These are phyloP conservation scores for Onychomys torridus DNA, from an alignment of 2,797 vertebrate genomes.

Conservation along the genomic window DNA sequence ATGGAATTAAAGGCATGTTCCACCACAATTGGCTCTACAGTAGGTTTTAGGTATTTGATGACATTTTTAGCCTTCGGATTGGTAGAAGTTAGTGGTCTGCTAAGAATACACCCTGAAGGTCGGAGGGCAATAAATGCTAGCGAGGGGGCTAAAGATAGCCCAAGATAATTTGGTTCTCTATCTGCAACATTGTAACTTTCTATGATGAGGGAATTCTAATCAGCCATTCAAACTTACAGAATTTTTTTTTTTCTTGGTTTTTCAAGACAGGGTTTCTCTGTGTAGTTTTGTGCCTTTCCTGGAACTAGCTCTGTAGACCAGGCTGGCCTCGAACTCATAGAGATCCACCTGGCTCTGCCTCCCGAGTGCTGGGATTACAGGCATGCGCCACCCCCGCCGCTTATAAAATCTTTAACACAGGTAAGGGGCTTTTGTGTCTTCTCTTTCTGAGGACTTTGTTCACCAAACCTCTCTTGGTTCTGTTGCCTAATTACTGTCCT, in stretches of 20 bases:
- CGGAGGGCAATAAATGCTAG: background rate
- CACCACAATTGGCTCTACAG: background rate
- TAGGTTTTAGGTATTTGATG: background rate
- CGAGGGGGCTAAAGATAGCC: background rate
- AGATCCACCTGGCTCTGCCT: too few species aligned
- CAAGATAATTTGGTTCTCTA: background rate
- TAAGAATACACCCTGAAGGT: background rate
- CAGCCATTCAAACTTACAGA: background rate
- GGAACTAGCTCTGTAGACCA: too few species aligned
- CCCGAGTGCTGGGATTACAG: too few species aligned
- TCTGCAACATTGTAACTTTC: background rate
- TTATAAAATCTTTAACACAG: background rate
- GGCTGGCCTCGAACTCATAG: too few species aligned
- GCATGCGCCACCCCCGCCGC: too few species aligned
- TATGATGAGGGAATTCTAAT: background rate
- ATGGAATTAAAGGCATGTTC: background rate
- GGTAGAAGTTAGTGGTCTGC: background rate
- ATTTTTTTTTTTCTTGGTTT: too few species aligned
- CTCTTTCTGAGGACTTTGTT: background rate
- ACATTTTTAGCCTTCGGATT: background rate
- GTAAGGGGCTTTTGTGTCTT: background rate
- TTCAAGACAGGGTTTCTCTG: too few species aligned
- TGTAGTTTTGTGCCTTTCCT: too few species aligned
- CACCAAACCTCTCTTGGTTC: background rate
- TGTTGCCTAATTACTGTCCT: constrained; percentile 6